These are phyloP conservation scores for Polylopha cassiicola DNA, from an alignment of 2,888 invertebrate species.

Conservation along the genomic window DNA sequence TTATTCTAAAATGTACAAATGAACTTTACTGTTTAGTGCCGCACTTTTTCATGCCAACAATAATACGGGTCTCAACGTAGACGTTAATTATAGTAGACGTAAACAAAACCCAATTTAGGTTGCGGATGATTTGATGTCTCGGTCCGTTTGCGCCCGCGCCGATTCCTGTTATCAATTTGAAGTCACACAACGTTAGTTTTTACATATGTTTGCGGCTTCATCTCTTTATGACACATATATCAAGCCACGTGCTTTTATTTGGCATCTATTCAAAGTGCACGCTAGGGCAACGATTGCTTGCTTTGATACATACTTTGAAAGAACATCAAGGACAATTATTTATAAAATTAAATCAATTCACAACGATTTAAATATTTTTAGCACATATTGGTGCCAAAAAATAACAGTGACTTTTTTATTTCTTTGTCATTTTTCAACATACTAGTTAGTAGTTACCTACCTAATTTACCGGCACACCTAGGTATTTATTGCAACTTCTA, in stretches of 20 bases:
- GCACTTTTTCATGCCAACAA: constrained; percentile 34
- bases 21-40: constrained; percentile 19
- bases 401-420: no score
- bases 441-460: no score
- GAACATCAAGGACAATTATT: constrained; percentile 36
- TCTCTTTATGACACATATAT: constrained; percentile 10
- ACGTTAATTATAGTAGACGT: constrained; percentile 32
- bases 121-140: constrained; percentile 30
- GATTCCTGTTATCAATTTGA: constrained; percentile 24
- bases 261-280: constrained; percentile 52
- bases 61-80: constrained; percentile 34
- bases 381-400: constrained; percentile 14
- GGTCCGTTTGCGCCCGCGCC: constrained; percentile 18
- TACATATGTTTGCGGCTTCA: constrained; percentile 3
- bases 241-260: constrained; percentile 47
- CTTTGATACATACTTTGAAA: constrained; percentile 19
- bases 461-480: no score
- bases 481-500: no score
- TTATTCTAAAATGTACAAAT: constrained; percentile 7
- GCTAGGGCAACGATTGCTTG: constrained; percentile 33
- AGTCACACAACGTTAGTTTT: constrained; percentile 26
- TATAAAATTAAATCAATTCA: constrained; percentile 30
- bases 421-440: no score
- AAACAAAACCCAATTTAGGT: constrained; percentile 45
- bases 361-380: constrained; percentile 13